Percentiles rank a stretch among this genome's conserved stretches.
These are phyloP conservation scores for Echinarachnius parma DNA, from an alignment of 53 echinoderm and acorn worm genomes.

Conservation along the genomic window DNA sequence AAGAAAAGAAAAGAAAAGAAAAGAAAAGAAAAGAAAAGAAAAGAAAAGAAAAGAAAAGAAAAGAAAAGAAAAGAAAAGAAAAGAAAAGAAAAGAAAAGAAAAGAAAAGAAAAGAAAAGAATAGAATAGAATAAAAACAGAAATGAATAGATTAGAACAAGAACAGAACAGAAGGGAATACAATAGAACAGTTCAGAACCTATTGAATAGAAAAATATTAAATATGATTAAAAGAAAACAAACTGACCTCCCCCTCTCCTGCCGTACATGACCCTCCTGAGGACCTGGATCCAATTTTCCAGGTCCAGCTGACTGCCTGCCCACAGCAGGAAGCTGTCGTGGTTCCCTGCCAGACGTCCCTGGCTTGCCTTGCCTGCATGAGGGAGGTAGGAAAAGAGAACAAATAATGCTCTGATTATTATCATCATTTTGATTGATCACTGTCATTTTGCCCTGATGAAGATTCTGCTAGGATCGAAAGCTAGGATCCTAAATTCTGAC, in stretches of 20 bases:
- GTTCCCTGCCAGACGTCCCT: slow-evolving; percentile 62
- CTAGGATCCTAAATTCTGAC: too few relatives aligned
- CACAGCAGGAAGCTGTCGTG: slow-evolving; percentile 95
- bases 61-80: neutral
- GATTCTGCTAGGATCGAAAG: too few relatives aligned
- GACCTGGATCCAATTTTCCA: slow-evolving; percentile 88
- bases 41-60: neutral
- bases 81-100: neutral
- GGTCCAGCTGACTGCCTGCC: slow-evolving; percentile 62
- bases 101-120: too few relatives aligned
- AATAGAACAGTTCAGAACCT: too few relatives aligned
- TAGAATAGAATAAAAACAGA: neutral
- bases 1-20: neutral
- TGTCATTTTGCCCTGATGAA: too few relatives aligned
- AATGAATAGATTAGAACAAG: neutral
- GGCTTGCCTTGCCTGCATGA: slow-evolving; percentile 62
- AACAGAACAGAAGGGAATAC: too few relatives aligned
- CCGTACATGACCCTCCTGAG: slow-evolving; percentile 88
- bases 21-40: neutral
- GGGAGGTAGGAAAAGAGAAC: too few relatives aligned
- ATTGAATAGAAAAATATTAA: too few relatives aligned
- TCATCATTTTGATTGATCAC: too few relatives aligned
- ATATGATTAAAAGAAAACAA: too few relatives aligned
- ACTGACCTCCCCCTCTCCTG: slow-evolving; percentile 85
- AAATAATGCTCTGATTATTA: too few relatives aligned